Base-by-base conservation (phyloP, 2,113 vertebrate species). In the Corythoichthys haematopterus region DNA sequence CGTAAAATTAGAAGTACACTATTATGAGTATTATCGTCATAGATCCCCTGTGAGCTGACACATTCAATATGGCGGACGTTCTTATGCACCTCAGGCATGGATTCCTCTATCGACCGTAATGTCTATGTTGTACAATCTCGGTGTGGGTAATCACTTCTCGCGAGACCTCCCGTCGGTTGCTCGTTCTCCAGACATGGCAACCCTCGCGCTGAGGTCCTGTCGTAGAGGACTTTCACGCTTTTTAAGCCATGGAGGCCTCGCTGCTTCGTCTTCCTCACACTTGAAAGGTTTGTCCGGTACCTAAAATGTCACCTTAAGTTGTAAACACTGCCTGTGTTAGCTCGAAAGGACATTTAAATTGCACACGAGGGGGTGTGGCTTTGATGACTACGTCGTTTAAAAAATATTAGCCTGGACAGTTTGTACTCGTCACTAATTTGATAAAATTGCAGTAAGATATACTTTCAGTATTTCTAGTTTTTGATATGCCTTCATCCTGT, bases 121-220 rank as follows among this genome's bases (percentile, higher is more conserved):
- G n/a, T 45, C 16, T 45, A 20, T 10, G 43, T 12, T 45, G 40
- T 43, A 43, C 6, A 43, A 43, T 43, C 16, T n/a, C 6, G 4
- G 16, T 61, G 59, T 45, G 40, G 20, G 36, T 6, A 6, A 11
- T 1, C 10, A 5, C 12, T 36, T 56, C 89, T 92, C 91, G 90
- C 90, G 90, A 83, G 82, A 87, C 13, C 80, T 89, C 58, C 10
- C 55, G 1, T 15, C 47, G 50, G 80, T 72, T 64, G 75, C 70
- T 78, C 60, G 2, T 38, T 69, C 33, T 79, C 53, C 84, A 91
- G 81, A 43, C 80, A 93, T 93, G 92, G 92, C 92, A 72, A 89
- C 86, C 65, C 78, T 84, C 8, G 75, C 79, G 69, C 66, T 90
- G 74, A 87, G 81, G 66, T 88, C 80, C 69, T 88, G 85, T 50